phyloP scores from a whole-genome alignment of 2,888 invertebrate genomes.

The Ophion costatus region DNA sequence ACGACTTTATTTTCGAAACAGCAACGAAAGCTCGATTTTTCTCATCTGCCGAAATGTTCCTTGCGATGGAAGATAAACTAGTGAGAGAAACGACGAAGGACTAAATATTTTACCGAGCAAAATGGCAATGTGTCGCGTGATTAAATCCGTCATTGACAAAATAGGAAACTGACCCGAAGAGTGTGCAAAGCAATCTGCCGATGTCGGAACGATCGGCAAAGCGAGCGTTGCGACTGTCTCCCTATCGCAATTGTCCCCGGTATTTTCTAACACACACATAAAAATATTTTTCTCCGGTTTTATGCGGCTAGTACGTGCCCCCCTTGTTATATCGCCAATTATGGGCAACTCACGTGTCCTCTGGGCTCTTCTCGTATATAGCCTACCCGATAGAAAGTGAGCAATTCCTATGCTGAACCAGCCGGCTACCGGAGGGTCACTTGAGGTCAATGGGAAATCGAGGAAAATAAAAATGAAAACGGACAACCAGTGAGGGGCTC shows the following conservation, averaged over 20 bases:
- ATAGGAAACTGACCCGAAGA: conserved; percentile 1
- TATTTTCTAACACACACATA: background rate
- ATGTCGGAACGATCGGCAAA: background rate
- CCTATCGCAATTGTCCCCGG: background rate
- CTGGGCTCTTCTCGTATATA: background rate
- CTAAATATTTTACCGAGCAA: background rate
- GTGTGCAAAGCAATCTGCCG: conserved; percentile 6
- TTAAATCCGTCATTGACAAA: background rate
- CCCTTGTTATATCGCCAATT: conserved; percentile 49
- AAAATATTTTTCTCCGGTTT: conserved; percentile 36
- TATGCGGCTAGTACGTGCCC: conserved; percentile 46
- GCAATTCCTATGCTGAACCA: conserved; percentile 15
- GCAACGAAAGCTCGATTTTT: background rate
- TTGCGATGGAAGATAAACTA: background rate
- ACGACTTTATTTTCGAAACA: background rate
- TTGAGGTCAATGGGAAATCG: conserved; percentile 49
- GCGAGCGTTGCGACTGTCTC: background rate
- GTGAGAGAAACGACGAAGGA: background rate
- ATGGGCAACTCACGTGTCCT: conserved; percentile 53
- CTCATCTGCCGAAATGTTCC: background rate
- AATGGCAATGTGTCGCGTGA: background rate
- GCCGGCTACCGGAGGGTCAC: conserved; percentile 38
- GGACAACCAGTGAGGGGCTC: background rate
- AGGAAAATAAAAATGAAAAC: conserved; percentile 27
- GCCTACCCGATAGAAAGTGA: conserved; percentile 53